Evolutionary conservation across 2,888 invertebrate genomes (phyloP), one percentile per base, ranked within the genome.

Genomic region (Sceliomorpha sp.): DNA sequence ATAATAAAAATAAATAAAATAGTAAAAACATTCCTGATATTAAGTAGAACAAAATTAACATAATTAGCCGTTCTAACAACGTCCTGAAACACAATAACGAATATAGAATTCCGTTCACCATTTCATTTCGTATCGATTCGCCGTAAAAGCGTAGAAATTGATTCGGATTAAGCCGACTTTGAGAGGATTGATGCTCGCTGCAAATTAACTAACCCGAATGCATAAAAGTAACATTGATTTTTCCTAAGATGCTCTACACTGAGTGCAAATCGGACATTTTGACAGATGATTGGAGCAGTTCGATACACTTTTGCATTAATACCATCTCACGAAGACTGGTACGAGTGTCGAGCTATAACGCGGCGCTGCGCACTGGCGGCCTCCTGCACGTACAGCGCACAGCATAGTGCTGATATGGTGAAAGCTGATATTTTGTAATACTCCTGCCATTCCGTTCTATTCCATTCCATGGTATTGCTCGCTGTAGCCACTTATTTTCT

Each of bases 401-500:
- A 67, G 67, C 70, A 64, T 47, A 69, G 63, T 56, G 76, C 78
- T 83, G 86, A 87, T 86, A 85, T 77, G 85, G 88, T 88, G 88
- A 88, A 88, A 88, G 88, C 87, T 87, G 87, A 87, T 88, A 87
- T 88, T 87, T 88, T 88, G 88, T 88, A 88, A 88, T 83, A 85
- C 85, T 83, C 81, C 76, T 78, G 81, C 81, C 81, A 80, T 83
- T 80, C 82, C 83, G 78, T 82, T 80, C 82, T 80, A 79, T 86
- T 83, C 82, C 82, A 77, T 81, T 81, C 81, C 82, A 79, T 69
- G 76, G 75, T 79, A 79, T 76, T 74, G 76, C 77, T 68, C 76
- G 77, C 53, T 77, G 78, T 79, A 76, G 73, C 73, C 69, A 50
- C 56, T 75, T 75, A 58, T 67, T 73, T 72, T 64, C 53, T 73